Base-by-base conservation (phyloP, 2,888 invertebrate species). In the Chrysomela aeneicollis region DNA sequence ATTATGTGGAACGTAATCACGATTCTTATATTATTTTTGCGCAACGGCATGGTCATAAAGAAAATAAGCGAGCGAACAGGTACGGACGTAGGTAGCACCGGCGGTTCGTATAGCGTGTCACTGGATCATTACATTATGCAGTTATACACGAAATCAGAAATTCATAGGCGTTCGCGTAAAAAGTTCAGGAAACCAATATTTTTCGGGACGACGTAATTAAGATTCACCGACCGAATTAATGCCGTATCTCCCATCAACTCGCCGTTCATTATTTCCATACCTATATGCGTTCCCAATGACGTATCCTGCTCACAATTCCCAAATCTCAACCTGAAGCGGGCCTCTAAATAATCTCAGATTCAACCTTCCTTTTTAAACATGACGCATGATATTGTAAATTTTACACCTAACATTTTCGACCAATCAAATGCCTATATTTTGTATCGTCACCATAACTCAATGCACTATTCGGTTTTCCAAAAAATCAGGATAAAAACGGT, bases 81-180 rank as follows among this genome's bases (percentile, higher is more conserved):
- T 67, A 76, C 77, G 76, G 76, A 77, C 73, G 70, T 73, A 59
- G 71, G 69, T 71, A 72, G 74, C 74, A 74, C 72, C 75, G 76
- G 74, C 15, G n/a, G 42, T 15, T 42, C 15, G 15, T 8, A 50
- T 52, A 52, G 52, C 52, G 52, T 52, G 52, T 32, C 52, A 26
- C 6, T 3, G 9, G 30, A n/a, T 17, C 30, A 15, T 52, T 52
- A 32, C 32, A 32, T 52, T 52, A 52, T 52, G 52, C 52, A 52
- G 52, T 30, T 18, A 52, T 52, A 52, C 30, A 52, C 52, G 52
- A 30, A 52, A 30, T 52, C 26, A 52, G 52, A 30, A 52, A 52
- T 52, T 52, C 52, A 77, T 69, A 52, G 52, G 52, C 52, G 52
- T 52, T 52, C 32, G 30, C 12, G 1, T 6, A 57, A 57, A 57